Percentiles rank a stretch among this genome's conserved stretches.
phyloP scores from a whole-genome alignment of 2,888 invertebrate genomes.

The Tenthredo mesomela region DNA sequence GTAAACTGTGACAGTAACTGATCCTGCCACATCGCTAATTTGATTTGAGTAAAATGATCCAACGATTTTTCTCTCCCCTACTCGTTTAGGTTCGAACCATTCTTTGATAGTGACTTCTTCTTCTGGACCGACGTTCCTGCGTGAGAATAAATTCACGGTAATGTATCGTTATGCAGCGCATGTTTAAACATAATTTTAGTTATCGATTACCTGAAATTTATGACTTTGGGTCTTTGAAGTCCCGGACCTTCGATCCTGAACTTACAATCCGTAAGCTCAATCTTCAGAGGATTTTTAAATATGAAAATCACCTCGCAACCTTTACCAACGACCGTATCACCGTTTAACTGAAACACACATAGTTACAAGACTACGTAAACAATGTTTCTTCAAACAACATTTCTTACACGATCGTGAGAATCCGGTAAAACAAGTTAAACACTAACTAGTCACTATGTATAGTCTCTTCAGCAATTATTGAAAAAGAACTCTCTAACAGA shows the following conservation, averaged over 20 bases:
- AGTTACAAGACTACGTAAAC: neutral
- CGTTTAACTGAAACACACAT: conserved; percentile 24
- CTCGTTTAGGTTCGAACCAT: conserved; percentile 81
- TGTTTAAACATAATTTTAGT: conserved; percentile 48
- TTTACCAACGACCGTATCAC: conserved; percentile 26
- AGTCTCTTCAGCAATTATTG: neutral
- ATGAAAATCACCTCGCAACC: conserved; percentile 67
- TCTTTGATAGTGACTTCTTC: conserved; percentile 83
- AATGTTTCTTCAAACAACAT: conserved; percentile 11
- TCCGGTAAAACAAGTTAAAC: neutral
- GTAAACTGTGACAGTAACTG: conserved; percentile 80
- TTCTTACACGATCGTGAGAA: neutral
- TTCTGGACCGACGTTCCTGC: conserved; percentile 83
- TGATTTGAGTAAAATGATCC: conserved; percentile 85
- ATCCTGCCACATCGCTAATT: conserved; percentile 83
- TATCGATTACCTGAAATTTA: conserved; percentile 61
- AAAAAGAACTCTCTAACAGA: neutral
- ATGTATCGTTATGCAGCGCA: neutral
- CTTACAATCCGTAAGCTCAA: conserved; percentile 83
- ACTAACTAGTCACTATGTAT: too few relatives aligned
- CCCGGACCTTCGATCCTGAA: conserved; percentile 87
- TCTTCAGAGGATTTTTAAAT: conserved; percentile 85
- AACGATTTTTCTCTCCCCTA: conserved; percentile 83
- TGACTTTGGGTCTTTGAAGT: conserved; percentile 82
- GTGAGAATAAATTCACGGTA: conserved; percentile 75